phyloP scores from a whole-genome alignment of 2,113 vertebrate genomes.

The Apteryx mantelli region DNA sequence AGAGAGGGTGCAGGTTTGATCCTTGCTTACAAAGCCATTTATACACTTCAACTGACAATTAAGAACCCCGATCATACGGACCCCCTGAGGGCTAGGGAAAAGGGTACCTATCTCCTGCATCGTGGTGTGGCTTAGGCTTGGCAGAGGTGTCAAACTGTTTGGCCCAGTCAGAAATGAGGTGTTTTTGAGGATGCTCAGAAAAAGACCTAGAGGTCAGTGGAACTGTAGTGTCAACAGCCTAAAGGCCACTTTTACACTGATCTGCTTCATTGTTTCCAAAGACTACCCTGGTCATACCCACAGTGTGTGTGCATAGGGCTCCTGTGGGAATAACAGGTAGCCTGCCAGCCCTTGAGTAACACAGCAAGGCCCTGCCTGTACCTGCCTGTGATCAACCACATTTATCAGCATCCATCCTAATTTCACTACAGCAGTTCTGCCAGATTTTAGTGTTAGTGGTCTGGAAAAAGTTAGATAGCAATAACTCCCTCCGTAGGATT shows the following conservation, averaged over 20 bases:
- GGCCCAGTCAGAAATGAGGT: neutral
- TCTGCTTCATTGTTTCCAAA: neutral
- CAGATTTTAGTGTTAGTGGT: neutral
- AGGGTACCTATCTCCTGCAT: neutral
- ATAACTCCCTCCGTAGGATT: neutral
- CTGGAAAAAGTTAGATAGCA: neutral
- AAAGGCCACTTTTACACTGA: neutral
- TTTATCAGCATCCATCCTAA: neutral
- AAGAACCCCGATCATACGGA: neutral
- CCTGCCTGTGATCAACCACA: neutral
- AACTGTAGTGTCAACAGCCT: neutral
- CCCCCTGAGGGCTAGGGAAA: neutral
- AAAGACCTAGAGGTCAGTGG: neutral
- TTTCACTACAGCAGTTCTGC: neutral
- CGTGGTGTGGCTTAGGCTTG: neutral
- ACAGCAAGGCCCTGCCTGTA: neutral
- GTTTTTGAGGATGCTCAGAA: neutral
- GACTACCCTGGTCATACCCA: neutral
- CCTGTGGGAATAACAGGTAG: neutral
- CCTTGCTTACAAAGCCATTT: neutral
- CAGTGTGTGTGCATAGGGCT: neutral
- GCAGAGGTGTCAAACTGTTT: neutral
- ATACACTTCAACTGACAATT: neutral
- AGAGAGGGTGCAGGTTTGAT: neutral
- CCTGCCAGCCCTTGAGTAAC: neutral